phyloP scores from a whole-genome alignment of 2,113 vertebrate species.

The Oncorhynchus masou region DNA sequence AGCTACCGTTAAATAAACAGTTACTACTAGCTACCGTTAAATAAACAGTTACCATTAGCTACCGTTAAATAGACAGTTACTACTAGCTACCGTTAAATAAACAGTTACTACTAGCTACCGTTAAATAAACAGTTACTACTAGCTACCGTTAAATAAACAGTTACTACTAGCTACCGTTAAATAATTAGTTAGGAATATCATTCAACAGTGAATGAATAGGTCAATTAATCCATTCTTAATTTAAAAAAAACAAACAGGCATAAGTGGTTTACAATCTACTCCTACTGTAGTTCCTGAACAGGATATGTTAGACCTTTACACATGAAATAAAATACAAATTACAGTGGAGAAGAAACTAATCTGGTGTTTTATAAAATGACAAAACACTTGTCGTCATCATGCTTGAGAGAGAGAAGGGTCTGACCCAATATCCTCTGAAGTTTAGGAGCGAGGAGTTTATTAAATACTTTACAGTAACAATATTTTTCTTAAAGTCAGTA shows the following conservation, averaged over 20 bases:
- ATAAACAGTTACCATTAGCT: too few species aligned
- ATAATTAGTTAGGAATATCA: background rate
- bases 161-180: too few species aligned
- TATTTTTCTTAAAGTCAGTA: constrained; percentile 39
- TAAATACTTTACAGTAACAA: constrained; percentile 47
- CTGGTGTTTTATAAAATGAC: constrained; percentile 41
- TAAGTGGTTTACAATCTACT: constrained; percentile 62
- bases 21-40: too few species aligned
- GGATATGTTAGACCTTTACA: background rate
- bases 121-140: too few species aligned
- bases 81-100: too few species aligned
- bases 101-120: background rate
- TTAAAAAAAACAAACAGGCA: constrained; percentile 38
- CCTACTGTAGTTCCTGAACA: constrained; percentile 25
- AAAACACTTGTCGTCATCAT: constrained; percentile 43
- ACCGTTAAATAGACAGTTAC: too few species aligned
- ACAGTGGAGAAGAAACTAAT: constrained; percentile 24
- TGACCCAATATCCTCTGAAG: constrained; percentile 42
- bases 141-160: too few species aligned
- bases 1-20: too few species aligned
- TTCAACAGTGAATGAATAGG: constrained; percentile 28
- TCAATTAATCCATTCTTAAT: constrained; percentile 13
- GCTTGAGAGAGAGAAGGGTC: constrained; percentile 14
- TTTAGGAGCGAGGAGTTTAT: constrained; percentile 41
- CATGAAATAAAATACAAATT: background rate